These are phyloP conservation scores for Hippocampus comes DNA, from an alignment of 2,113 vertebrate genomes.

Conservation along the genomic window DNA sequence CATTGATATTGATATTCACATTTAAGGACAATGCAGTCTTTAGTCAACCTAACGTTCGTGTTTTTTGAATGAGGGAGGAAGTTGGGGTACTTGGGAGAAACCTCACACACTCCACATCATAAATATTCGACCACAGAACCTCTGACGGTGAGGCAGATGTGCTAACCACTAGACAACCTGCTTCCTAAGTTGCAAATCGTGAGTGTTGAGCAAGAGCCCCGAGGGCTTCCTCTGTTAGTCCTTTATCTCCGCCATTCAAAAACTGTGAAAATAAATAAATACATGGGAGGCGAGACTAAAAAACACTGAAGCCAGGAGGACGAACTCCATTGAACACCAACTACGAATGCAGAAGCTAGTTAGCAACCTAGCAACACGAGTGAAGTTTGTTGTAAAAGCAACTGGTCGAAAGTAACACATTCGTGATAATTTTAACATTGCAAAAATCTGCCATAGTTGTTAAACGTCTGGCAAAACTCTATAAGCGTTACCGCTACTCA, in stretches of 20 bases:
- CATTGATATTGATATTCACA: no score
- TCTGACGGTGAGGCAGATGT: background rate
- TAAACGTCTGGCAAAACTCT: background rate
- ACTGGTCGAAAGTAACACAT: background rate
- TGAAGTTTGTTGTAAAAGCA: constrained; percentile 29
- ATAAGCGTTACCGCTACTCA: background rate
- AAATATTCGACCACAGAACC: no score
- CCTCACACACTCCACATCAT: background rate
- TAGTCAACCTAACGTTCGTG: no score
- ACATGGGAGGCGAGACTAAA: background rate
- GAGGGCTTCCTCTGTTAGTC: background rate
- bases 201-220: background rate
- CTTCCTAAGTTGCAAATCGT: background rate
- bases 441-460: background rate
- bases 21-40: no score
- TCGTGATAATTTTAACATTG: background rate
- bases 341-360: constrained; percentile 12
- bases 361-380: constrained; percentile 35
- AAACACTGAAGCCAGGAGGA: background rate
- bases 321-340: background rate
- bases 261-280: background rate
- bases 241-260: background rate
- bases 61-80: background rate
- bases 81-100: background rate
- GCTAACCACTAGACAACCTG: background rate